Conservation (phyloP, 1,140 invertebrate genomes). For the Nephila pilipes region DNA sequence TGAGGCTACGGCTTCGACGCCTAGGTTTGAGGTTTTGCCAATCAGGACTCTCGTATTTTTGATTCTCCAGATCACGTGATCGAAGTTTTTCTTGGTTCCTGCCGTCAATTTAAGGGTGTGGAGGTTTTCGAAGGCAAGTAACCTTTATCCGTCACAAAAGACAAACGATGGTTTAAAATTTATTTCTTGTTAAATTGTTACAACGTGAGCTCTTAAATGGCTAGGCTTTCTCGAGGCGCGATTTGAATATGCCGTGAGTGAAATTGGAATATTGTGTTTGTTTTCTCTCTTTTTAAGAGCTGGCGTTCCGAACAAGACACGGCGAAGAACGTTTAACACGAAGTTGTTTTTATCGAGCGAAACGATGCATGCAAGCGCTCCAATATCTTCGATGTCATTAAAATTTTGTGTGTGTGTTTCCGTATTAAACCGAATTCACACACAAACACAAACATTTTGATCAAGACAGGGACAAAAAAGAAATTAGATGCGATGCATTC, state of each 20-base stretch:
- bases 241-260: not conserved
- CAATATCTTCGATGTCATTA: too few species aligned
- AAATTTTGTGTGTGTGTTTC: too few species aligned
- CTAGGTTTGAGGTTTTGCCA: constrained; percentile 10
- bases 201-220: not conserved
- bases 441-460: too few species aligned
- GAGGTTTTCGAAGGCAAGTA: not conserved
- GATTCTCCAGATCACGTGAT: not conserved
- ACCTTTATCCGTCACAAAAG: constrained; percentile 10
- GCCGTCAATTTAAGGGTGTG: constrained; percentile 8
- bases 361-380: too few species aligned
- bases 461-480: too few species aligned
- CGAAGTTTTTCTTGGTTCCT: not conserved
- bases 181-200: not conserved
- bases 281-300: not conserved
- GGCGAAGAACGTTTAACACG: too few species aligned
- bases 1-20: constrained; percentile 34
- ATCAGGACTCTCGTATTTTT: not conserved
- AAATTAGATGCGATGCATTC: too few species aligned
- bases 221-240: not conserved
- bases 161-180: not conserved
- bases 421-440: too few species aligned
- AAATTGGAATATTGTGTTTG: not conserved
- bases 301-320: too few species aligned
- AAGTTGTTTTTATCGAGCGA: too few species aligned